Evolutionary conservation across 2,888 invertebrate species (phyloP).

Genomic region (Nymphalis urticae): DNA sequence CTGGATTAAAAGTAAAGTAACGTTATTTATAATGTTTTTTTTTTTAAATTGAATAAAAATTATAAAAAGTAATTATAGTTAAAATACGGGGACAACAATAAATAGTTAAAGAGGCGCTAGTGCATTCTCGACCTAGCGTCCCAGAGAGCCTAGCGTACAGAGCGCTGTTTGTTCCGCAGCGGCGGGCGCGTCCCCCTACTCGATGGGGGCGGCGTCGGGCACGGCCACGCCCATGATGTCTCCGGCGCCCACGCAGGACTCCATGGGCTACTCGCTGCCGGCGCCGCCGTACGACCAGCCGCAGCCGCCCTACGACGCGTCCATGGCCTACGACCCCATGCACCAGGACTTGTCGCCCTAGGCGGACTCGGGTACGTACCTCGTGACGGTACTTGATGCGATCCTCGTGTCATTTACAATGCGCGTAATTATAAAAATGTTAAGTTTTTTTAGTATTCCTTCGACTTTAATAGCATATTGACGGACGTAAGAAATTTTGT

Average conservation of each 20-base stretch:
- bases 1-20: no score
- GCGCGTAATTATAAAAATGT: no score
- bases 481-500: no score
- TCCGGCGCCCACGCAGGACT: slow-evolving; percentile 94
- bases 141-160: neutral
- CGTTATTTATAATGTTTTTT: no score
- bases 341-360: slow-evolving; percentile 91
- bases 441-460: no score
- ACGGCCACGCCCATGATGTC: slow-evolving; percentile 98
- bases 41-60: no score
- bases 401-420: no score
- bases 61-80: no score
- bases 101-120: neutral
- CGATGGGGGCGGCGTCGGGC: slow-evolving; percentile 93
- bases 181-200: slow-evolving; percentile 92
- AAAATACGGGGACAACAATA: neutral
- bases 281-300: slow-evolving; percentile 95
- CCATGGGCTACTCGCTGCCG: slow-evolving; percentile 96
- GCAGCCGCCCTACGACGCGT: slow-evolving; percentile 92
- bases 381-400: neutral
- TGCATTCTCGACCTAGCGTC: neutral
- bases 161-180: slow-evolving; percentile 51
- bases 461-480: no score
- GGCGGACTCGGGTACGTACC: slow-evolving; percentile 36
- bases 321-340: slow-evolving; percentile 96